Evolutionary conservation across 2,113 vertebrate genomes (phyloP).

Genomic region (Illadopsis cleaveri): DNA sequence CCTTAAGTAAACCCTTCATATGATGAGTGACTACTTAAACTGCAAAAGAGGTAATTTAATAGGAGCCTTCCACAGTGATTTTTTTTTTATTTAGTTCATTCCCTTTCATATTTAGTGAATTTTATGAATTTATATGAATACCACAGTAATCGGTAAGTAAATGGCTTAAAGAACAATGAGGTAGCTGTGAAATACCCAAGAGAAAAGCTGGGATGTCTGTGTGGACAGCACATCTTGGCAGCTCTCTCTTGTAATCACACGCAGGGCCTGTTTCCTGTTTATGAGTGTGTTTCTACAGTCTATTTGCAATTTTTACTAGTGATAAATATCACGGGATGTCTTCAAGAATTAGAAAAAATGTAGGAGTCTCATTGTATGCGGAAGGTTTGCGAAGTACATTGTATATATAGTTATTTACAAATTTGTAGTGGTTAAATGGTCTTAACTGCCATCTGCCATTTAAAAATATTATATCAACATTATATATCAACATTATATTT

Average conservation of each 20-base stretch:
- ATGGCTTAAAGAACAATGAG: background rate
- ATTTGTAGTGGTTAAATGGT: background rate
- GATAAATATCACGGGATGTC: background rate
- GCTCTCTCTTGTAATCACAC: background rate
- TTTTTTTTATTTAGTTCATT: background rate
- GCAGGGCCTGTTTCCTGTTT: background rate
- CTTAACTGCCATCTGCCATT: background rate
- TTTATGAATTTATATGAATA: background rate
- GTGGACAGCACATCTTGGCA: background rate
- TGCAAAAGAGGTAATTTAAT: background rate
- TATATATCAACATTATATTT: background rate
- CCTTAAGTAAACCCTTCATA: background rate
- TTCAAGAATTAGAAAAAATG: background rate
- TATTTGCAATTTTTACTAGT: background rate
- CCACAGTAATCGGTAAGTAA: background rate
- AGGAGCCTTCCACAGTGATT: background rate
- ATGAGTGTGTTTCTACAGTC: background rate
- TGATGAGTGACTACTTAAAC: background rate
- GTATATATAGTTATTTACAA: background rate
- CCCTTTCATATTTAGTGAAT: background rate
- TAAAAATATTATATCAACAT: background rate
- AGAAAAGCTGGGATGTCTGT: background rate
- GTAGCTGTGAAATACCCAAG: background rate
- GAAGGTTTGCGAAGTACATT: rapidly evolving
- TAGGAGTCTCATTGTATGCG: background rate